Evolutionary conservation across 2,888 invertebrate species (phyloP).

Genomic region (Hololepta plana): DNA sequence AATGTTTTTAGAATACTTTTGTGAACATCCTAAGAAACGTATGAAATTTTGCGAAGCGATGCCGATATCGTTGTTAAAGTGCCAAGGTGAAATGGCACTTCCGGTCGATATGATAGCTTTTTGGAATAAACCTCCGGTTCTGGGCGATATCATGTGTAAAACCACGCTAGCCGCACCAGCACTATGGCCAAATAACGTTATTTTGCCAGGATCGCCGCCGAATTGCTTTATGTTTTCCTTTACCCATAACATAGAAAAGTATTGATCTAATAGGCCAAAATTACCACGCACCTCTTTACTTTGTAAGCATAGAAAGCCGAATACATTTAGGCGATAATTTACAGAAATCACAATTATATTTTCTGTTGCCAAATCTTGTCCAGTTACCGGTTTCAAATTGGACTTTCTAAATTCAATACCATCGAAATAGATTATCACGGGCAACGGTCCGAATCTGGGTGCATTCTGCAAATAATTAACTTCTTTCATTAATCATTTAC

Average conservation of each 20-base stretch:
- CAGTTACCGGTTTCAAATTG: slow-evolving; percentile 34
- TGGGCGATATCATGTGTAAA: slow-evolving; percentile 46
- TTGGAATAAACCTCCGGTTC: slow-evolving; percentile 45
- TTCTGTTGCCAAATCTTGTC: slow-evolving; percentile 55
- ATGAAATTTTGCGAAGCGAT: slow-evolving; percentile 37
- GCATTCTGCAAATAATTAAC: slow-evolving; percentile 13
- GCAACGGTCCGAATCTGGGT: slow-evolving; percentile 32
- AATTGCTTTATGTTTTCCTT: slow-evolving; percentile 59
- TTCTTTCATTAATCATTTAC: neutral
- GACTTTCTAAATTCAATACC: slow-evolving; percentile 36
- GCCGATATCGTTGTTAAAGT: slow-evolving; percentile 24
- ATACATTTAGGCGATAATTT: slow-evolving; percentile 50
- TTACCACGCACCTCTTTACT: slow-evolving; percentile 52
- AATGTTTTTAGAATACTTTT: slow-evolving; percentile 29
- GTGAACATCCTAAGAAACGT: slow-evolving; percentile 32
- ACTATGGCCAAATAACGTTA: slow-evolving; percentile 73
- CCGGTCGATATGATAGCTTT: slow-evolving; percentile 52
- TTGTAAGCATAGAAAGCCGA: slow-evolving; percentile 45
- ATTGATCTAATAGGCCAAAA: slow-evolving; percentile 71
- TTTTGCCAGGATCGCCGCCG: slow-evolving; percentile 58
- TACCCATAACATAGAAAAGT: slow-evolving; percentile 60
- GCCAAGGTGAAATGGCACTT: slow-evolving; percentile 29
- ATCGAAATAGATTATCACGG: slow-evolving; percentile 53
- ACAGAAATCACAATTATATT: slow-evolving; percentile 51
- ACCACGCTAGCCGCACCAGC: slow-evolving; percentile 55